A percentile compares a stretch with the other conserved stretches of the same genome.
phyloP scores from a whole-genome alignment of 2,888 invertebrate genomes.

The Embidobia sp. region DNA sequence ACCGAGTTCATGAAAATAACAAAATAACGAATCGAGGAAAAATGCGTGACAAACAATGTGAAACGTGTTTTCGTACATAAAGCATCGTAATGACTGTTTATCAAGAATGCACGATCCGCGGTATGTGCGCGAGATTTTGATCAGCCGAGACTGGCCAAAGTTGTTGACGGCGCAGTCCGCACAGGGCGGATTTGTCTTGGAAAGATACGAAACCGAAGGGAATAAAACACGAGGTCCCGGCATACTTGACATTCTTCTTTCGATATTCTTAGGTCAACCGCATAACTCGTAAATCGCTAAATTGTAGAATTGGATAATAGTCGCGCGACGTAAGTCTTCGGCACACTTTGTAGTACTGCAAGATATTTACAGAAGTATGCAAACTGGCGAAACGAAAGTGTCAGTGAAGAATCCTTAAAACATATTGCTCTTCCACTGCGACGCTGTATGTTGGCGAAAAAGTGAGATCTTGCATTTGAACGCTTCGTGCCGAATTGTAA shows the following conservation, averaged over 20 bases:
- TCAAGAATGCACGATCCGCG: not conserved
- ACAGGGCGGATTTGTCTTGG: slow-evolving; percentile 20
- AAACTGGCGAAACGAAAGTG: slow-evolving; percentile 24
- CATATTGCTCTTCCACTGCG: not conserved
- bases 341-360: slow-evolving; percentile 19
- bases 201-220: slow-evolving; percentile 26
- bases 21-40: too few relatives aligned
- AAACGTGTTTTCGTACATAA: too few relatives aligned
- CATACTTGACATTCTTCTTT: slow-evolving; percentile 50
- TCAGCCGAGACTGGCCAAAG: slow-evolving; percentile 25
- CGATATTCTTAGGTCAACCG: slow-evolving; percentile 49
- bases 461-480: too few relatives aligned
- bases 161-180: slow-evolving; percentile 9
- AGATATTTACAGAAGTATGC: slow-evolving; percentile 37
- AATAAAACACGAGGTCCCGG: slow-evolving; percentile 19
- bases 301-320: slow-evolving; percentile 45
- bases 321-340: slow-evolving; percentile 20
- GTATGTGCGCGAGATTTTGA: slow-evolving; percentile 16
- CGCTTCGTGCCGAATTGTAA: too few relatives aligned
- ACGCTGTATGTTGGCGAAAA: too few relatives aligned
- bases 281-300: slow-evolving; percentile 43
- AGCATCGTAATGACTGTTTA: too few relatives aligned
- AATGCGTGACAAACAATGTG: too few relatives aligned
- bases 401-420: slow-evolving; percentile 5
- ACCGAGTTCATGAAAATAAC: too few relatives aligned